A percentile compares a stretch with the other conserved stretches of the same genome.
These are phyloP conservation scores for Semaprochilodus insignis DNA, from an alignment of 2,797 vertebrate genomes.

Conservation along the genomic window DNA sequence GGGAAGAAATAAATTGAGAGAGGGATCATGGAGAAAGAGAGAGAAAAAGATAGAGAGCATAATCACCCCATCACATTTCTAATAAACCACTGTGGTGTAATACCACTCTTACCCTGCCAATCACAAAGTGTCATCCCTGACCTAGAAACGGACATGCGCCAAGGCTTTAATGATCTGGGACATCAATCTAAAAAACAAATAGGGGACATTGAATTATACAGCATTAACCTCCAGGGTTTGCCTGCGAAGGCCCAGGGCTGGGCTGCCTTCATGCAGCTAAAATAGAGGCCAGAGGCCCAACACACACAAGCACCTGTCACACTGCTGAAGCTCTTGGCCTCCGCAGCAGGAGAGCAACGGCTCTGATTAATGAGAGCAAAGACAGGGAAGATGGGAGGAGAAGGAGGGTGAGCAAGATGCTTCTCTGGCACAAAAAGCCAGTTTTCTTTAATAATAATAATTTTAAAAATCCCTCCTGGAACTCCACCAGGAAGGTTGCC, in stretches of 20 bases:
- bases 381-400: constrained; percentile 6
- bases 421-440: constrained; percentile 70
- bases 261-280: neutral
- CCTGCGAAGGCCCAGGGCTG: neutral
- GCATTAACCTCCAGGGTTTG: neutral
- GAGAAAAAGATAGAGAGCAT: constrained; percentile 68
- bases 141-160: constrained; percentile 84
- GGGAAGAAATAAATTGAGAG: constrained; percentile 9
- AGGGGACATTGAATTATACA: constrained; percentile 93
- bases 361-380: constrained; percentile 49
- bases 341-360: constrained; percentile 21
- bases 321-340: constrained; percentile 9
- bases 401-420: constrained; percentile 70
- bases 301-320: constrained; percentile 22
- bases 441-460: too few relatives aligned
- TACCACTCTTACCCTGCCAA: constrained; percentile 78
- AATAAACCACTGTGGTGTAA: constrained; percentile 80
- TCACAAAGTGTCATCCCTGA: constrained; percentile 84
- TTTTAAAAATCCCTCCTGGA: constrained; percentile 67
- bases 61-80: constrained; percentile 80
- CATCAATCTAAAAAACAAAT: constrained; percentile 94
- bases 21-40: constrained; percentile 52
- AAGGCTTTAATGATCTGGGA: constrained; percentile 89
- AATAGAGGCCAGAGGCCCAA: neutral
- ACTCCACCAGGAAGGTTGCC: constrained; percentile 55